Evolutionary conservation across 2,797 vertebrate genomes (phyloP).

Genomic region (Macroramphosus scolopax): DNA sequence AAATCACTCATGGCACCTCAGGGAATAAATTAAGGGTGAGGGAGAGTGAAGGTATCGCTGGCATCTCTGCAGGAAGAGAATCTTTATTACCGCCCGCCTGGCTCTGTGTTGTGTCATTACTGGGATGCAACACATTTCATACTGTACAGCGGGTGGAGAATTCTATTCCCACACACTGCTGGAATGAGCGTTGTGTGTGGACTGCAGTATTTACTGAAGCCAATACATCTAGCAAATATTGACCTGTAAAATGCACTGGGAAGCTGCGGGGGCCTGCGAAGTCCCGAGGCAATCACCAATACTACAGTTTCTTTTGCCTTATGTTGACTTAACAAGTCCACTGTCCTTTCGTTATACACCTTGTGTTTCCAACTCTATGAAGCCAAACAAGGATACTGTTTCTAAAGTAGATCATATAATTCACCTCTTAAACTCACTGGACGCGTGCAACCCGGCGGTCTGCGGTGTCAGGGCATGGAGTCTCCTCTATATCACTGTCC

Average conservation of each 20-base stretch:
- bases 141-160: conserved; percentile 47
- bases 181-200: conserved; percentile 47
- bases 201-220: conserved; percentile 58
- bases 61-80: conserved; percentile 81
- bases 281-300: conserved; percentile 51
- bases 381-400: conserved; percentile 50
- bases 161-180: conserved; percentile 55
- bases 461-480: conserved; percentile 51
- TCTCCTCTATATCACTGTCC: conserved; percentile 46
- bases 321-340: conserved; percentile 60
- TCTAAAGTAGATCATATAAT: conserved; percentile 57
- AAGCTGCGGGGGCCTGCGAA: conserved; percentile 27
- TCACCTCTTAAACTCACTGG: conserved; percentile 39
- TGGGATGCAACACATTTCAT: conserved; percentile 55
- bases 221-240: conserved; percentile 70
- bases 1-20: conserved; percentile 80
- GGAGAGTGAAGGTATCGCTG: conserved; percentile 82
- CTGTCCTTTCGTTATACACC: conserved; percentile 44
- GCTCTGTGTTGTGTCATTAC: conserved; percentile 70
- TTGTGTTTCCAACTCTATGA: conserved; percentile 29
- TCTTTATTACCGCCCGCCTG: conserved; percentile 85
- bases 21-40: conserved; percentile 87
- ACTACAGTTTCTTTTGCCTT: conserved; percentile 49
- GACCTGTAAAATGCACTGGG: conserved; percentile 58
- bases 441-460: conserved; percentile 22